These are phyloP conservation scores for Plagodis dolabraria DNA, from an alignment of 2,888 invertebrate species.

Conservation along the genomic window DNA sequence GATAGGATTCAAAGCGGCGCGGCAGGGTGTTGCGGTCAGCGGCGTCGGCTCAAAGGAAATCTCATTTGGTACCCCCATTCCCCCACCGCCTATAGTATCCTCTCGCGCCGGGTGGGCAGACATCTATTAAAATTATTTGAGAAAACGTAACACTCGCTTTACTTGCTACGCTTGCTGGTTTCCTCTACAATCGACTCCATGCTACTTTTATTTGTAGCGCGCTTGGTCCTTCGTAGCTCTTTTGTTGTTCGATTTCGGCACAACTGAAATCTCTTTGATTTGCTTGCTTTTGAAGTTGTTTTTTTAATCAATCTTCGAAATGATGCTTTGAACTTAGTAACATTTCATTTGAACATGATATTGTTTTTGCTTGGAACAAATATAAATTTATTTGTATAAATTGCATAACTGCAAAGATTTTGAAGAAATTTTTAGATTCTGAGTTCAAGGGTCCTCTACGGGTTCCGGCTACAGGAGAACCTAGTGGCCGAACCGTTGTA, in stretches of 20 bases:
- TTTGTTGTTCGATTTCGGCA: conserved; percentile 55
- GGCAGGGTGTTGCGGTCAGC: conserved; percentile 68
- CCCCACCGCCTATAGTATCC: conserved; percentile 24
- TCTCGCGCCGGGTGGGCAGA: conserved; percentile 50
- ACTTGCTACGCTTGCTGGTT: conserved; percentile 12
- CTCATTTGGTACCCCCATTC: conserved; percentile 68
- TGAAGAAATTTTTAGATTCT: too few species aligned
- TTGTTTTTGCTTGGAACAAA: too few species aligned
- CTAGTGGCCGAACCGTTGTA: too few species aligned
- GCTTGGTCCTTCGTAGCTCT: conserved; percentile 58
- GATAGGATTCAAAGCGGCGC: conserved; percentile 54
- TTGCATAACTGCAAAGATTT: too few species aligned
- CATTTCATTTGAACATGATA: too few species aligned
- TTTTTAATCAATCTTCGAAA: conserved; percentile 14
- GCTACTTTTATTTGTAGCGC: conserved; percentile 55
- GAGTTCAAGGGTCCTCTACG: too few species aligned
- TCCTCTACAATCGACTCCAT: conserved; percentile 39
- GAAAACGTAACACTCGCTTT: conserved; percentile 63
- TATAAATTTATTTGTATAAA: too few species aligned
- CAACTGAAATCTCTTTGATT: conserved; percentile 51
- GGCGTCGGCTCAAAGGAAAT: conserved; percentile 79
- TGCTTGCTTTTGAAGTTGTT: conserved; percentile 43
- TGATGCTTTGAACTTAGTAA: neutral
- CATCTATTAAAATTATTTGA: conserved; percentile 82
- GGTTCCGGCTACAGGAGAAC: too few species aligned